These are phyloP conservation scores for Drosophila subobscura DNA, from an alignment of 1,140 invertebrate species.

Conservation along the genomic window DNA sequence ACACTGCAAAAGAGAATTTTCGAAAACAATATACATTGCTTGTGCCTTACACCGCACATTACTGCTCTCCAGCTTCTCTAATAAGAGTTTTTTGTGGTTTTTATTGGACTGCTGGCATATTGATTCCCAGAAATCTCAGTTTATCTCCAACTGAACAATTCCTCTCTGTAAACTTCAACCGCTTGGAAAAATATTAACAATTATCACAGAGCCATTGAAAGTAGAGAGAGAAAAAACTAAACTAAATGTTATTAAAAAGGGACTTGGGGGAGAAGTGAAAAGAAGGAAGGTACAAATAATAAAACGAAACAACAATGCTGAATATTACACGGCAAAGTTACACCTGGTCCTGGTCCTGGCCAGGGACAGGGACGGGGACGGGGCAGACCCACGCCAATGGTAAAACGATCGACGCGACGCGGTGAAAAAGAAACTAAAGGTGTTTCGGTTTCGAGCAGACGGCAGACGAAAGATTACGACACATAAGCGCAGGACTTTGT, in stretches of 20 bases:
- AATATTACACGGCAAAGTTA: conserved; percentile 58
- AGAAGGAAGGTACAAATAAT: conserved; percentile 28
- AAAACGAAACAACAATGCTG: conserved; percentile 58
- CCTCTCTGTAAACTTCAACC: background rate
- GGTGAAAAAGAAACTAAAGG: conserved; percentile 55
- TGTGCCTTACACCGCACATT: too few relatives aligned
- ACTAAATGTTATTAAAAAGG: conserved; percentile 55
- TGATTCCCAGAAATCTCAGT: conserved; percentile 11
- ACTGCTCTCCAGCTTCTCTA: too few relatives aligned
- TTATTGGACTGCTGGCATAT: too few relatives aligned
- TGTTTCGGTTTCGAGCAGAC: conserved; percentile 65
- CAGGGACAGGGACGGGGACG: too few relatives aligned
- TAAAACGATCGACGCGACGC: conserved; percentile 16
- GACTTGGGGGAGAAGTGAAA: conserved; percentile 25
- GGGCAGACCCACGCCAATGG: conserved; percentile 55
- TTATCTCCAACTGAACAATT: background rate
- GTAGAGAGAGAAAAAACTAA: conserved; percentile 21
- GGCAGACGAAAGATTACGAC: conserved; percentile 66
- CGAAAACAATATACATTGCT: too few relatives aligned
- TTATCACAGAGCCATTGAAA: conserved; percentile 22
- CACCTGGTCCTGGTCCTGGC: conserved; percentile 44
- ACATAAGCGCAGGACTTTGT: conserved; percentile 62
- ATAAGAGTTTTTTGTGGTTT: too few relatives aligned
- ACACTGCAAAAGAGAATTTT: too few relatives aligned
- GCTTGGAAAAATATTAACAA: conserved; percentile 55